Percentiles rank a stretch among this genome's conserved stretches.
Evolutionary conservation across 2,888 invertebrate species (phyloP).

Genomic region (Ischnura elegans): DNA sequence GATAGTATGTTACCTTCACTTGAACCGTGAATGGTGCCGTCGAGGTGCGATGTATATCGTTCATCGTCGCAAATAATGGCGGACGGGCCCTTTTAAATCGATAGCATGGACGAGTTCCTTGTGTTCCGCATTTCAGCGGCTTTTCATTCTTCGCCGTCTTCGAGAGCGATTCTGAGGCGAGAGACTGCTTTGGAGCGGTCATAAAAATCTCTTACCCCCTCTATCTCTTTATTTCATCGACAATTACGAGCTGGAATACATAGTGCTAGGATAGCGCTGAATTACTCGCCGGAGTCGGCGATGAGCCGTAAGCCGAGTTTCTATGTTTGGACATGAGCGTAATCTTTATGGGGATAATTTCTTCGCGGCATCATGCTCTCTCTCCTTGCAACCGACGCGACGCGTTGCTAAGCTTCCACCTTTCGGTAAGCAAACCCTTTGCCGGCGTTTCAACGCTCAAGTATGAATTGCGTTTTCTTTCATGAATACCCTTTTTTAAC

Average conservation of each 20-base stretch:
- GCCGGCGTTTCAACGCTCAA: not conserved
- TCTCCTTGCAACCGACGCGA: not conserved
- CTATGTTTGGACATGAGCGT: conserved; percentile 18
- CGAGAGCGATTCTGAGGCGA: not conserved
- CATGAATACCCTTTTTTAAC: not conserved
- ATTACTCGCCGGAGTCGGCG: not conserved
- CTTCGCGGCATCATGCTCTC: not conserved
- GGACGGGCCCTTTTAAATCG: not conserved
- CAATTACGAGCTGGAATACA: not conserved
- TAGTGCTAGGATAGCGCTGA: not conserved
- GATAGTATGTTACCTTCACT: no score
- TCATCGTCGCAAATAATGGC: not conserved
- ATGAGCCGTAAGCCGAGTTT: conserved; percentile 9
- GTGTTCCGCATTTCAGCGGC: not conserved
- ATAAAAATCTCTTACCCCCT: not conserved
- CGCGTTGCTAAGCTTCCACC: not conserved
- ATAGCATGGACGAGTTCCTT: not conserved
- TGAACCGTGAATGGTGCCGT: not conserved
- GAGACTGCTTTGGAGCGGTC: not conserved
- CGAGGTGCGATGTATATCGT: not conserved
- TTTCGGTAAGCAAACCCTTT: not conserved
- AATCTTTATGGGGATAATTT: conserved; percentile 35
- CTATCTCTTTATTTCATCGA: conserved; percentile 16
- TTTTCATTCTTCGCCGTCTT: not conserved
- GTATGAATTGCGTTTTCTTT: not conserved